Base-by-base conservation (phyloP, 2,797 vertebrate genomes). In the Choloepus didactylus region DNA sequence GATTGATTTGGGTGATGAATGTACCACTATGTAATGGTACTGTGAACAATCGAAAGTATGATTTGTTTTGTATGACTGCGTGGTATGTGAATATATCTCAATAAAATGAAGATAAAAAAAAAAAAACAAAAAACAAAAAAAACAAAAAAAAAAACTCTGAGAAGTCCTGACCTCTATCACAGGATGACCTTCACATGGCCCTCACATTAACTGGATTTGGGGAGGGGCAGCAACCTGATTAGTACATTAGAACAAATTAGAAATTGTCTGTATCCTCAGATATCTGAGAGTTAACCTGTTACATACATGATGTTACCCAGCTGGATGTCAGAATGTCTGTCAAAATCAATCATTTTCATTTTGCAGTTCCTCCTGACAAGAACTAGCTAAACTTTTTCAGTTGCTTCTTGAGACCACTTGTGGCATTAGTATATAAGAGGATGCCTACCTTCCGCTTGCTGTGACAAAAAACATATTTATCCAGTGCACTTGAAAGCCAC, bases 341-440 rank as follows among this genome's bases (percentile, higher is more conserved):
- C 66, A 93, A 95, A 76, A 56, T 59, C 62, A 69, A 12, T 60
- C 44, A 46, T 81, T 83, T 93, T 25, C 46, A 49, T 41, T 73
- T 21, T 86, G 69, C 21, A 51, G 7, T 69, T 92, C 80, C 86
- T 72, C 62, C 25, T 11, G 59, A 94, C 9, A 75, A 38, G 15
- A 79, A 62, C 21, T 70, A 76, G 19, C 59, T 35, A 1, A 77
- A 77, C 80, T 49, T n/a, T 51, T 62, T 56, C 23, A 1, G 21
- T 4, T 35, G 79, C 8, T 66, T 95, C 79, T 83, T 4, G 5
- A 66, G 54, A 94, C 41, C 29, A 62, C 76, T 44, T 75, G 51
- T 38, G 84, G 31, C 66, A 29, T 25, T 62, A 15, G 25, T 21
- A 16, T 44, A 14, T 3, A 31, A 79, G 15, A 95, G 16, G 31